Percentiles rank a stretch among this genome's conserved stretches.
These are phyloP conservation scores for Nebria ingens DNA, from an alignment of 1,140 invertebrate species.

Conservation along the genomic window DNA sequence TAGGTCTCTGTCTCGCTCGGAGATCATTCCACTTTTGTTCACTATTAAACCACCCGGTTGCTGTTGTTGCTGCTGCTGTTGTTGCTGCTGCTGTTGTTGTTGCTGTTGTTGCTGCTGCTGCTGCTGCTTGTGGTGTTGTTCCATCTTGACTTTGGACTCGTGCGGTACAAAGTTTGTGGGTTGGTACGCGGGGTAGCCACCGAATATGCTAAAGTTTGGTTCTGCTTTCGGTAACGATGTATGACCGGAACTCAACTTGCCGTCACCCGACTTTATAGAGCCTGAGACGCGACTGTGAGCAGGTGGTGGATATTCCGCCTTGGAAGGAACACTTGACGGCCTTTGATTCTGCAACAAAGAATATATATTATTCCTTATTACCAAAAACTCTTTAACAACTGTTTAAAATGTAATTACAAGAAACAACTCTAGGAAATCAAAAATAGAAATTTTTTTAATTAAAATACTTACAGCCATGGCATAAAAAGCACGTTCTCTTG, in stretches of 20 bases:
- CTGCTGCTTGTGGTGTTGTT: constrained; percentile 40
- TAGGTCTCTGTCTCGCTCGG: constrained; percentile 42
- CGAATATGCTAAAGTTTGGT: constrained; percentile 60
- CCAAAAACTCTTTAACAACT: too few relatives aligned
- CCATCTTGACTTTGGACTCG: constrained; percentile 39
- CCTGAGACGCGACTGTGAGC: constrained; percentile 41
- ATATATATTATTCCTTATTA: neutral
- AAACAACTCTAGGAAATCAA: constrained; percentile 11
- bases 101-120: constrained; percentile 37
- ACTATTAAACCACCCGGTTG: constrained; percentile 32
- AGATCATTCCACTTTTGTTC: constrained; percentile 32
- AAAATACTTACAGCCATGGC: constrained; percentile 17
- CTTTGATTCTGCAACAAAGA: constrained; percentile 26
- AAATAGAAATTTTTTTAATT: constrained; percentile 12
- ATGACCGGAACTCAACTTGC: constrained; percentile 42
- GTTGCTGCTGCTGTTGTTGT: constrained; percentile 35
- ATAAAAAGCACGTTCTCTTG: constrained; percentile 20
- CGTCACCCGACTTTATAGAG: constrained; percentile 39
- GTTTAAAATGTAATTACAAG: constrained; percentile 2
- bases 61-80: constrained; percentile 40
- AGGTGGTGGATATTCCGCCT: constrained; percentile 47
- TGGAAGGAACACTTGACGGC: constrained; percentile 39
- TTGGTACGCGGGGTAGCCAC: constrained; percentile 55
- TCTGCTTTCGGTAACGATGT: constrained; percentile 56
- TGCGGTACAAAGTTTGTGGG: constrained; percentile 36